These are phyloP conservation scores for Zonitis immaculata DNA, from an alignment of 2,888 invertebrate species.

Conservation along the genomic window DNA sequence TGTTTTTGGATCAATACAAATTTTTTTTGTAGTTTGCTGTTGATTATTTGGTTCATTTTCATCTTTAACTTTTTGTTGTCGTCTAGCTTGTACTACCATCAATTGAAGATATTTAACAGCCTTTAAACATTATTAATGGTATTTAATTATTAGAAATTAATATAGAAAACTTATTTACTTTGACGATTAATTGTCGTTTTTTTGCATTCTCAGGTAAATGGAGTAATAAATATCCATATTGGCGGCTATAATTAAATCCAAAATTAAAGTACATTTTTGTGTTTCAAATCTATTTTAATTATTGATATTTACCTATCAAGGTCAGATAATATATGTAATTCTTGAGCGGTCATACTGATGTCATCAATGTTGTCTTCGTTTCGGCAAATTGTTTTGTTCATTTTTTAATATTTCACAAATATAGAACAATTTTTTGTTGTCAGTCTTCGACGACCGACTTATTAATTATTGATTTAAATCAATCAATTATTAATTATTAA, in stretches of 20 bases:
- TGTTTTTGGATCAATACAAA: slow-evolving; percentile 81
- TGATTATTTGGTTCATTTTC: slow-evolving; percentile 41
- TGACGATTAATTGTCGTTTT: slow-evolving; percentile 75
- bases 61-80: slow-evolving; percentile 51
- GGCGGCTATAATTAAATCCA: slow-evolving; percentile 68
- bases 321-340: slow-evolving; percentile 80
- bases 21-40: slow-evolving; percentile 53
- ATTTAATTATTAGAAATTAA: slow-evolving; percentile 1
- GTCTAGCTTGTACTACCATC: slow-evolving; percentile 75
- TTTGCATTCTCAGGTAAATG: slow-evolving; percentile 74
- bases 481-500: background rate
- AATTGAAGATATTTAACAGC: slow-evolving; percentile 82
- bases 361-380: slow-evolving; percentile 39
- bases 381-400: slow-evolving; percentile 39
- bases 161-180: slow-evolving; percentile 48
- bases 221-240: slow-evolving; percentile 85
- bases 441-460: background rate
- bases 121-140: slow-evolving; percentile 43
- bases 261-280: slow-evolving; percentile 7
- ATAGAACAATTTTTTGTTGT: background rate
- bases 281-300: background rate
- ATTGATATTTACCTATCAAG: slow-evolving; percentile 67
- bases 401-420: slow-evolving; percentile 23
- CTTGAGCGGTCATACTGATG: slow-evolving; percentile 64
- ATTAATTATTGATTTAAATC: background rate